phyloP scores from a whole-genome alignment of 2,113 vertebrate species.

The Neotoma lepida region DNA sequence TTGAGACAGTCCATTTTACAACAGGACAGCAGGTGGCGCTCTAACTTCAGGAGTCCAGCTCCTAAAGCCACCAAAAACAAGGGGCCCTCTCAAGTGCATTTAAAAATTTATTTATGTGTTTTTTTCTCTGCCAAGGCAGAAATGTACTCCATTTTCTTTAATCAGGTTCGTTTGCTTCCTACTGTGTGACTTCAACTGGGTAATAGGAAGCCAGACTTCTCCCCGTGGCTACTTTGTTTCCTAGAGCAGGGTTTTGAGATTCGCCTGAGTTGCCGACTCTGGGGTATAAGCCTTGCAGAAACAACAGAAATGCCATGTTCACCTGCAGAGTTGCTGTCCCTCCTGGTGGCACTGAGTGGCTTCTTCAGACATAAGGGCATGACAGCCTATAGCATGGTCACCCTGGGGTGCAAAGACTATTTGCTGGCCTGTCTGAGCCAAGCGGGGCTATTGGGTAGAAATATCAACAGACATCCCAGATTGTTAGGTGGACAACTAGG shows the following conservation, averaged over 20 bases:
- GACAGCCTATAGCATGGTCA: too few relatives aligned
- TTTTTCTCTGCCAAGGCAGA: slow-evolving; percentile 37
- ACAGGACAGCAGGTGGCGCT: slow-evolving; percentile 82
- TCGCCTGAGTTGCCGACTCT: background rate
- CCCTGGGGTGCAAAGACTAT: background rate
- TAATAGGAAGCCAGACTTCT: slow-evolving; percentile 41
- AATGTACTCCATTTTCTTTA: slow-evolving; percentile 76
- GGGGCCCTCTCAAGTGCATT: slow-evolving; percentile 41
- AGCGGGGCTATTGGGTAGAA: background rate
- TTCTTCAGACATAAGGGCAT: background rate
- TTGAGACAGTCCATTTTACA: rapidly evolving
- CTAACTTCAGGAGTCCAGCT: slow-evolving; percentile 75
- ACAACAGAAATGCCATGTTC: slow-evolving; percentile 10
- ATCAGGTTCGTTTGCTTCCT: slow-evolving; percentile 44
- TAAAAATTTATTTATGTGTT: slow-evolving; percentile 48
- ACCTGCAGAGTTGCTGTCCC: slow-evolving; percentile 20
- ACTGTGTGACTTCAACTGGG: background rate
- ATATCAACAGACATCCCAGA: background rate
- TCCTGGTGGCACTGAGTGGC: background rate
- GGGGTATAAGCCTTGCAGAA: background rate
- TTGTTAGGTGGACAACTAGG: too few relatives aligned
- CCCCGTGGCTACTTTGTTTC: background rate
- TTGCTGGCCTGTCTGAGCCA: background rate
- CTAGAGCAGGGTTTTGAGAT: background rate
- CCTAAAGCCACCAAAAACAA: background rate